Conservation (phyloP, 37 sponge, comb jelly and placozoan species). For the Halichondria panicea region DNA sequence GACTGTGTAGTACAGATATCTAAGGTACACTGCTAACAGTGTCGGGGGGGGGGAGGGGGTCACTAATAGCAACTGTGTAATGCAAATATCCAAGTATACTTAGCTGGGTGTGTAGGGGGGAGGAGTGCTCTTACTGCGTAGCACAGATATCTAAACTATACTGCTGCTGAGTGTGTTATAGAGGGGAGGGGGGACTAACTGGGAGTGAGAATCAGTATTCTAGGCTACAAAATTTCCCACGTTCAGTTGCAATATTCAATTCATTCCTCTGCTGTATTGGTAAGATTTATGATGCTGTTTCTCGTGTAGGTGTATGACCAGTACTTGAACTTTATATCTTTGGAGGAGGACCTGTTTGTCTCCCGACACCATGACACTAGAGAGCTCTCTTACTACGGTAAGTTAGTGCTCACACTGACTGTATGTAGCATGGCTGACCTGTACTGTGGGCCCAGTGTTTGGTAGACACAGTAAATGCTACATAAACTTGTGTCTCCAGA, state of each 20-base stretch:
- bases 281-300: neutral
- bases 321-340: slow-evolving; percentile 89
- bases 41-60: too few species aligned
- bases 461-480: neutral
- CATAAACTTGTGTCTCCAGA: neutral
- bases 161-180: neutral
- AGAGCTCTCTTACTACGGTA: slow-evolving; percentile 87
- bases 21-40: too few species aligned
- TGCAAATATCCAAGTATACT: slow-evolving; percentile 78
- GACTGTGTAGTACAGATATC: slow-evolving; percentile 64
- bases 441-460: neutral
- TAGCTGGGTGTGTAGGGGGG: too few species aligned
- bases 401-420: neutral
- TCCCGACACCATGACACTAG: slow-evolving; percentile 62
- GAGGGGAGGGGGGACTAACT: neutral
- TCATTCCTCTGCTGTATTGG: neutral
- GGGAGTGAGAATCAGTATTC: too few species aligned
- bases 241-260: neutral
- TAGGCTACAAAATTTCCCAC: neutral
- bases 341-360: slow-evolving; percentile 94
- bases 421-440: neutral
- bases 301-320: slow-evolving; percentile 85
- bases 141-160: slow-evolving; percentile 77
- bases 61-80: slow-evolving; percentile 62
- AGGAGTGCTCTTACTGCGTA: too few species aligned